These are phyloP conservation scores for Delia radicum DNA, from an alignment of 1,140 invertebrate genomes.

Conservation along the genomic window DNA sequence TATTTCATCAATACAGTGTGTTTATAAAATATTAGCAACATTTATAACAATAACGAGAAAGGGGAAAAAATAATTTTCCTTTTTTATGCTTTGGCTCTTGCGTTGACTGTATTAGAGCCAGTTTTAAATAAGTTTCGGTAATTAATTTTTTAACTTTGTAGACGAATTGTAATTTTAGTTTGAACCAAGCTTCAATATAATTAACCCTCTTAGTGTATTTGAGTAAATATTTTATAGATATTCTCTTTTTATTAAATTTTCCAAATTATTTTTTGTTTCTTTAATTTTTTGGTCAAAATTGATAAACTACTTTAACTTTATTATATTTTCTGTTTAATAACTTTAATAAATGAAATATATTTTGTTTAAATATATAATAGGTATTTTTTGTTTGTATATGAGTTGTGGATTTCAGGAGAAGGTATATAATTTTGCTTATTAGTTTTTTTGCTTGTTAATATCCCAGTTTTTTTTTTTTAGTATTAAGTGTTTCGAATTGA, in stretches of 20 bases:
- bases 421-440: constrained; percentile 9
- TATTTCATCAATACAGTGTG: no score
- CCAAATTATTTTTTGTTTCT: neutral
- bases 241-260: neutral
- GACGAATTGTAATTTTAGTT: no score
- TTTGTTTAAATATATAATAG: constrained; percentile 29
- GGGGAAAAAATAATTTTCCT: no score
- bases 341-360: neutral
- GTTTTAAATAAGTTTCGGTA: no score
- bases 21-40: no score
- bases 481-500: neutral
- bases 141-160: no score
- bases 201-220: neutral
- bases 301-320: constrained; percentile 9
- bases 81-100: no score
- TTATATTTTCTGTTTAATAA: neutral
- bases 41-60: no score
- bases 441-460: neutral
- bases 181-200: no score
- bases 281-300: constrained; percentile 13
- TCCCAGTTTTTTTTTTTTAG: constrained; percentile 8
- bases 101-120: no score
- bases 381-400: constrained; percentile 5
- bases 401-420: neutral
- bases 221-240: neutral